Base-by-base conservation (phyloP, 2,888 invertebrate species). In the Papilio demoleus region DNA sequence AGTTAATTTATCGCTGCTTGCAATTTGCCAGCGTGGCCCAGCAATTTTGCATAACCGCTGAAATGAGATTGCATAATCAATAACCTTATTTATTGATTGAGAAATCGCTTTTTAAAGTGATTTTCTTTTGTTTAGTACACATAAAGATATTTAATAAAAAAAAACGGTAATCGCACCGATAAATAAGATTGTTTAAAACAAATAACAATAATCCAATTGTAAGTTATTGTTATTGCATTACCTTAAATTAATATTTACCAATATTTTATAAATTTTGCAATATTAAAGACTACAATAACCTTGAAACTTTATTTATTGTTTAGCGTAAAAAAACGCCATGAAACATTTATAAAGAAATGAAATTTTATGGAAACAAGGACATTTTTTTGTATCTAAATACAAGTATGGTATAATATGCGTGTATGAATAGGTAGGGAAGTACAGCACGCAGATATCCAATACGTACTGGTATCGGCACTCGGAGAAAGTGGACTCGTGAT, bases 401-500 rank as follows among this genome's bases (percentile, higher is more conserved):
- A n/a, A n/a, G n/a, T n/a, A n/a, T n/a, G n/a, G n/a, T n/a, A n/a
- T n/a, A n/a, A n/a, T n/a, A n/a, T n/a, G n/a, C n/a, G 31, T 31
- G 31, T 31, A 19, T 59, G 12, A 12, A 34, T 47, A 22, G 34
- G 58, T 31, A 34, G 22, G 31, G 12, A 17, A 63, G 45, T 47
- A 38, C 58, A 40, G 31, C 59, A 42, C 34, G 42, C 47, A 17
- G 53, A 50, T 65, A 62, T 65, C 58, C 72, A 77, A 62, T 67
- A 70, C 45, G 31, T 31, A 31, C 31, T 31, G 31, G 60, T 58
- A 81, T 80, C 83, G 86, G 84, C 83, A 86, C 85, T 81, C 79
- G 79, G 90, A 87, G 92, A 92, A 91, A 91, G 91, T 88, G 81
- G 79, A 76, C 53, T 56, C 81, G 75, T 79, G 85, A 90, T 90